A percentile compares a stretch with the other conserved stretches of the same genome.
phyloP scores from a whole-genome alignment of 2,113 vertebrate species.

The Sterna hirundo region DNA sequence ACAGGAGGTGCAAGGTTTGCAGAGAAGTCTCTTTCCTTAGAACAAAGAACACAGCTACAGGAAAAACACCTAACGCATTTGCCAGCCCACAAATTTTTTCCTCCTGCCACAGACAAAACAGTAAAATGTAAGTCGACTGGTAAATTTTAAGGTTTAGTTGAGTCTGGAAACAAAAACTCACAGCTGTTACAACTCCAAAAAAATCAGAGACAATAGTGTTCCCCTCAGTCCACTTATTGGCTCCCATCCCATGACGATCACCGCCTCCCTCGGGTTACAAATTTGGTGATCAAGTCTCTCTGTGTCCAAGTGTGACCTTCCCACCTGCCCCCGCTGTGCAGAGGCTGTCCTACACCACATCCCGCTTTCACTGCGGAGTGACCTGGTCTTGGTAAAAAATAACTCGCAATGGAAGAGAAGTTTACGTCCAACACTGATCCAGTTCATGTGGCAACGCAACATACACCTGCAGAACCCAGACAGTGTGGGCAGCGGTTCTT shows the following conservation, averaged over 20 bases:
- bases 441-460: rapidly evolving
- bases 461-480: not conserved
- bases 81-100: not conserved
- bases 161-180: not conserved
- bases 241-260: not conserved
- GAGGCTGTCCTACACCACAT: not conserved
- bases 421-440: not conserved
- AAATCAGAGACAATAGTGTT: not conserved
- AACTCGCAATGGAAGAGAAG: too few species aligned
- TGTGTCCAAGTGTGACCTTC: not conserved
- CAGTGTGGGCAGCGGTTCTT: not conserved
- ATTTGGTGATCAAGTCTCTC: not conserved
- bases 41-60: not conserved
- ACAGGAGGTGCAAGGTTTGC: not conserved
- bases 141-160: not conserved
- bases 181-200: not conserved
- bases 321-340: rapidly evolving
- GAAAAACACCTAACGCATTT: not conserved
- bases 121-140: not conserved
- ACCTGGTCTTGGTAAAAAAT: not conserved
- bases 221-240: not conserved
- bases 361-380: not conserved
- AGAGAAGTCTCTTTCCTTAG: not conserved
- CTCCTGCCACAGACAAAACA: not conserved
- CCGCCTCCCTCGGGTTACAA: not conserved